Percentiles rank a stretch among this genome's conserved stretches.
Conservation (phyloP, 1,140 invertebrate genomes). For the Pogonomyrmex californicus region DNA sequence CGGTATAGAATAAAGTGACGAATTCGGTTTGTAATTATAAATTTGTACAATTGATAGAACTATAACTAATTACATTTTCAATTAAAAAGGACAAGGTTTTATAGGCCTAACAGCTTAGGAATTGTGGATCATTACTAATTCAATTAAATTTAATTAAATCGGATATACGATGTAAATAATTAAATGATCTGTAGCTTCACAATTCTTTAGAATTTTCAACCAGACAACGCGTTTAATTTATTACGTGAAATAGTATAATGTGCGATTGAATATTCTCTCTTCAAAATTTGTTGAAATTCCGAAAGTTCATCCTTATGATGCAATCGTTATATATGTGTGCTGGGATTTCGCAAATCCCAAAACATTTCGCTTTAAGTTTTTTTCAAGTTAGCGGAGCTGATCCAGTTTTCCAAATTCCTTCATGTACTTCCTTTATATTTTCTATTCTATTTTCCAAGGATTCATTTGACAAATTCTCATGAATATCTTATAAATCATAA, state of each 20-base stretch:
- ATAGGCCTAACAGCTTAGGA: constrained; percentile 34
- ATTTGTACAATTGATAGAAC: constrained; percentile 36
- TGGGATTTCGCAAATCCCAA: background rate
- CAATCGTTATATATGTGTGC: background rate
- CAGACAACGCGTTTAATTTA: background rate
- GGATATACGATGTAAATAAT: constrained; percentile 26
- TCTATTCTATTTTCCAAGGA: background rate
- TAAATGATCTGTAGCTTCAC: constrained; percentile 1
- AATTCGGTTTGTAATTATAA: constrained; percentile 43
- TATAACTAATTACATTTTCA: constrained; percentile 15
- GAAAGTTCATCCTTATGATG: background rate
- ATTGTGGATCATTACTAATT: constrained; percentile 16
- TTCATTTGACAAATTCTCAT: background rate
- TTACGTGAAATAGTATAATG: background rate
- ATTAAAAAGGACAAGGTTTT: constrained; percentile 10
- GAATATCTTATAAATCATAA: background rate
- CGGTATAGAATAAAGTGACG: constrained; percentile 94
- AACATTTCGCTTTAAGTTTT: background rate
- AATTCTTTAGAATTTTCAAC: constrained; percentile 20
- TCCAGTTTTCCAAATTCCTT: background rate
- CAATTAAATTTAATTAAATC: constrained; percentile 47
- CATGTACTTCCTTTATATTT: background rate
- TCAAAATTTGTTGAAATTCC: background rate
- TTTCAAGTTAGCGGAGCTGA: background rate
- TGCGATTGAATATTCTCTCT: constrained; percentile 7